Percentiles rank a stretch among this genome's conserved stretches.
Conservation (phyloP, 2,797 vertebrate species). For the Sparus aurata region DNA sequence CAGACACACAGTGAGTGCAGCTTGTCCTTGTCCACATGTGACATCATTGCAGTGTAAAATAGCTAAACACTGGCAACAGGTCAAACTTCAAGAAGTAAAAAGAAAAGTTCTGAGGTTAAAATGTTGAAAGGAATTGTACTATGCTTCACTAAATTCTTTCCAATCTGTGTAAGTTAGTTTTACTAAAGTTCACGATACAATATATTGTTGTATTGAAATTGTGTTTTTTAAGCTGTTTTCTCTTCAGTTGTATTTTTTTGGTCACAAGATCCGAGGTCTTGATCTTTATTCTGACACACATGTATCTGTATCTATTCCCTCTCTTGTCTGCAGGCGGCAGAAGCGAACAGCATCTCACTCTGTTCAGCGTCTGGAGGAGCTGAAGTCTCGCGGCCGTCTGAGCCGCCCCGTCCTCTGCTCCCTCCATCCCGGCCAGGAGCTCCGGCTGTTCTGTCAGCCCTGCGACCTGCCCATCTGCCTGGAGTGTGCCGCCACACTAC, state of each 20-base stretch:
- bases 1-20: too few relatives aligned
- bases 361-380: slow-evolving; percentile 83
- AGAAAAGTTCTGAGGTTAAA: too few relatives aligned
- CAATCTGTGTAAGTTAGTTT: too few relatives aligned
- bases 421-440: slow-evolving; percentile 89
- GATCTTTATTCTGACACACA: not conserved
- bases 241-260: not conserved
- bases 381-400: slow-evolving; percentile 81
- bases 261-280: too few relatives aligned
- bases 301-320: not conserved
- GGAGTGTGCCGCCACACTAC: slow-evolving; percentile 87
- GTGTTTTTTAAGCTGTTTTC: not conserved
- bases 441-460: slow-evolving; percentile 91
- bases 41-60: too few relatives aligned
- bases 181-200: too few relatives aligned
- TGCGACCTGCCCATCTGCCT: slow-evolving; percentile 90
- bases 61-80: too few relatives aligned
- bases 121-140: too few relatives aligned
- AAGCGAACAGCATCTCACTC: slow-evolving; percentile 89
- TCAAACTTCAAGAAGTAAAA: too few relatives aligned
- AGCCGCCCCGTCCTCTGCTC: slow-evolving; percentile 87
- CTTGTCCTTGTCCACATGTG: too few relatives aligned
- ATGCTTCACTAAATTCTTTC: too few relatives aligned
- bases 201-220: too few relatives aligned
- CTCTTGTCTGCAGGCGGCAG: slow-evolving; percentile 86